Percentiles rank a stretch among this genome's conserved stretches.
Evolutionary conservation across 2,888 invertebrate genomes (phyloP).

Genomic region (Plagiodera versicolora): DNA sequence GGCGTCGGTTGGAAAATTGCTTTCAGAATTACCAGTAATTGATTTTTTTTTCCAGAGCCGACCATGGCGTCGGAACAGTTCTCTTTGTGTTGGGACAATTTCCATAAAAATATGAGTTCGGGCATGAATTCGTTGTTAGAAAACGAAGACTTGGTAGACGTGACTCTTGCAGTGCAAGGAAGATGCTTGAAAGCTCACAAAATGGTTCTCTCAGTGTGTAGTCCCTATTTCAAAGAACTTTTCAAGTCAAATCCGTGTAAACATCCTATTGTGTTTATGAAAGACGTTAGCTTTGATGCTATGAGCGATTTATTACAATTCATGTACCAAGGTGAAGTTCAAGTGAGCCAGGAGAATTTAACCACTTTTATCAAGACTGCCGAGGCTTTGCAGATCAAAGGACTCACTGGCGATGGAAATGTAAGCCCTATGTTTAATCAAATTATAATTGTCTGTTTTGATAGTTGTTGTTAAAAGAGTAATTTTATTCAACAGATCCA

Average conservation of each 20-base stretch:
- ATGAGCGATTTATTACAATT: slow-evolving; percentile 62
- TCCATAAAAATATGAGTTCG: slow-evolving; percentile 69
- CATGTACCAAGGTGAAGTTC: slow-evolving; percentile 64
- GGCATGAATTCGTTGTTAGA: slow-evolving; percentile 61
- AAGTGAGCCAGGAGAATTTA: slow-evolving; percentile 53
- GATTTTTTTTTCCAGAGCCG: slow-evolving; percentile 35
- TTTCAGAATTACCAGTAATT: neutral
- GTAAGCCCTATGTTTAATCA: slow-evolving; percentile 41
- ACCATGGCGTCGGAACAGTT: slow-evolving; percentile 65
- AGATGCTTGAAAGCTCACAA: slow-evolving; percentile 70
- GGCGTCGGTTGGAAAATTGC: slow-evolving; percentile 34
- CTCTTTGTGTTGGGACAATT: slow-evolving; percentile 74
- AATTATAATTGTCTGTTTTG: too few relatives aligned
- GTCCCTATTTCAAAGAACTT: slow-evolving; percentile 71
- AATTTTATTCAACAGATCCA: too few relatives aligned
- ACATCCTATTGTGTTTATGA: slow-evolving; percentile 65
- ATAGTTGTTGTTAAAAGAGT: neutral
- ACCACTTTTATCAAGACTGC: slow-evolving; percentile 54
- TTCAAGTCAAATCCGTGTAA: slow-evolving; percentile 68
- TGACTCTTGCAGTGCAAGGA: slow-evolving; percentile 57
- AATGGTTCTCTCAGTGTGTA: slow-evolving; percentile 71
- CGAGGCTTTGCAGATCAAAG: slow-evolving; percentile 54
- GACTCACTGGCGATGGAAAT: slow-evolving; percentile 51
- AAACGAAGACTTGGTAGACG: slow-evolving; percentile 54
- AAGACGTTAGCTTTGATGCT: slow-evolving; percentile 61